These are phyloP conservation scores for Sceloporus tristichus DNA, from an alignment of 2,113 vertebrate genomes.

Conservation along the genomic window DNA sequence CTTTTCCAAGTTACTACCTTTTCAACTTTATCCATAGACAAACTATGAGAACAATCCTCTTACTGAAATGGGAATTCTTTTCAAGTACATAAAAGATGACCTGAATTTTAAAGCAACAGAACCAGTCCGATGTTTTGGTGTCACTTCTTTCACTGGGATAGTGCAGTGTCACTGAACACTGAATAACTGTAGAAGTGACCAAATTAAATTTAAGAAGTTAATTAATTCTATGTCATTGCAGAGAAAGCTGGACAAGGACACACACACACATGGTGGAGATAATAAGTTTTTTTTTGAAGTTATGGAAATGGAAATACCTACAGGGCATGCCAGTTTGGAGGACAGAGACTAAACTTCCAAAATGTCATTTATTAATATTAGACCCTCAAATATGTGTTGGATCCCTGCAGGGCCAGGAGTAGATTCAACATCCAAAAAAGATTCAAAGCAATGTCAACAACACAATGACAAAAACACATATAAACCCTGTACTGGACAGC, in stretches of 20 bases:
- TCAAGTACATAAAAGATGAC: not conserved
- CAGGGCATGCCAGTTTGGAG: not conserved
- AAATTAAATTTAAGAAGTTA: not conserved
- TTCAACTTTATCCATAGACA: not conserved
- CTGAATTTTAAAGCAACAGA: not conserved
- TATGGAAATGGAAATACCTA: not conserved
- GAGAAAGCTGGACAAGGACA: not conserved
- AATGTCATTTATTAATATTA: not conserved
- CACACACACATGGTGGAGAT: not conserved
- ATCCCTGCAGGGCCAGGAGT: not conserved
- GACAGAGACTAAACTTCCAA: not conserved
- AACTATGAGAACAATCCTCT: not conserved
- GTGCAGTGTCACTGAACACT: not conserved
- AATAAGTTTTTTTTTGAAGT: not conserved
- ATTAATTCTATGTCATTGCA: not conserved
- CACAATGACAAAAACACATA: not conserved
- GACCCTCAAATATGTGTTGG: not conserved
- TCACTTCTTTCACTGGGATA: not conserved
- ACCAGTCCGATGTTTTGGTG: not conserved
- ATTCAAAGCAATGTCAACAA: not conserved
- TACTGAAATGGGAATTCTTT: not conserved
- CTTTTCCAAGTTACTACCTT: not conserved
- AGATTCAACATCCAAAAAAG: slow-evolving; percentile 8
- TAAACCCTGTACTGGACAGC: not conserved
- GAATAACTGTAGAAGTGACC: not conserved